Base-by-base conservation (phyloP, 1,140 invertebrate genomes). In the Mya arenaria region DNA sequence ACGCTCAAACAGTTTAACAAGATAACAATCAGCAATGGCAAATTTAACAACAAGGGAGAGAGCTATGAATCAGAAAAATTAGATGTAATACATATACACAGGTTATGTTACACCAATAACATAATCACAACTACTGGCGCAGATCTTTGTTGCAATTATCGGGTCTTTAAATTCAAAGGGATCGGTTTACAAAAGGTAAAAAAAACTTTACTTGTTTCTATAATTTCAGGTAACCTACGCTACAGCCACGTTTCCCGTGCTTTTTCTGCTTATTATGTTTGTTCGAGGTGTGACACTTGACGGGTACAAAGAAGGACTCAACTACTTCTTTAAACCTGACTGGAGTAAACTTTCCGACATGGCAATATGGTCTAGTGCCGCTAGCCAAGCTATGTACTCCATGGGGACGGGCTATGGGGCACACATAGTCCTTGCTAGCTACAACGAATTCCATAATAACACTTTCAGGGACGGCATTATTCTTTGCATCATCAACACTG, bases 191-290 rank as follows among this genome's bases (percentile, higher is more conserved):
- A n/a, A n/a, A n/a, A 63, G 4, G 30, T 4, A 32, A n/a, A n/a
- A 8, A 4, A 34, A 25, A n/a, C 6, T 58, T 58, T 5, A n/a
- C n/a, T n/a, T 44, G 41, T 82, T 41, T 37, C 13, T 65, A 62
- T 28, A 73, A 1, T 69, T 85, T 58, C 68, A 89, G 88, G 87
- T 97, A 32, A 96, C 97, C 1, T 97, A 97, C 88, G 96, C 97
- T 83, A 97, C 96, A 17, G 96, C 96, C 5, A 94, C 96, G 0
- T 97, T 97, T 88, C 97, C 97, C 0, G 97, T 97, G 89, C 94
- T 97, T 19, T 96, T 97, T 52, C 90, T 97, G 85, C 28, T 63
- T n/a, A n/a, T 63, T 34, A 17, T 63, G 5, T 25, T 63, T 8
- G 30, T 44, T 6, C 34, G 65, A 25, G 65, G 65, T 13, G 23